Evolutionary conservation across 1,140 invertebrate genomes (phyloP).

Genomic region (Caenorhabditis latens): DNA sequence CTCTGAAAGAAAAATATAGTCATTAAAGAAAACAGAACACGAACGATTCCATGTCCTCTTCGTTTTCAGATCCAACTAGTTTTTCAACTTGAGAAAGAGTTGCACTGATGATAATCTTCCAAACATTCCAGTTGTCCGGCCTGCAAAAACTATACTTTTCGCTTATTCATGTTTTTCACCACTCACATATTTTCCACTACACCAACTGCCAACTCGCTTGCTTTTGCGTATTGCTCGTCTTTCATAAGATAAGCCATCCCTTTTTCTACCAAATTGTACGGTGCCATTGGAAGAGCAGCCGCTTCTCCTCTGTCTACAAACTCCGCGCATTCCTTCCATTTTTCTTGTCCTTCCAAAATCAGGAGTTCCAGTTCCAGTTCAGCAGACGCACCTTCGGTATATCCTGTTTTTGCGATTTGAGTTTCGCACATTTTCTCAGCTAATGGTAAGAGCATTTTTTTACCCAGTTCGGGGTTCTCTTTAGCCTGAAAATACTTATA

Average conservation of each 20-base stretch:
- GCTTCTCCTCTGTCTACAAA: background rate
- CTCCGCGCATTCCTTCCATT: constrained; percentile 43
- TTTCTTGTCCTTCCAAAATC: constrained; percentile 41
- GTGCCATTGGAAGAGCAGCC: background rate
- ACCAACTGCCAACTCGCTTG: background rate
- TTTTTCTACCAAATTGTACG: constrained; percentile 37
- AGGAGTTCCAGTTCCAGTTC: constrained; percentile 33
- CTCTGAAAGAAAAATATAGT: background rate
- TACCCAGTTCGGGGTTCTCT: constrained; percentile 1
- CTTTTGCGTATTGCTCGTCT: background rate
- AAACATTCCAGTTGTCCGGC: constrained; percentile 49
- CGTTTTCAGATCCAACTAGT: background rate
- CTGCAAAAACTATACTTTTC: background rate
- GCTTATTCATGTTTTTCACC: too few species aligned
- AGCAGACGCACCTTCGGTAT: constrained; percentile 25
- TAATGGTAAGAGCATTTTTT: constrained; percentile 44
- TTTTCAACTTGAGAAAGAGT: background rate
- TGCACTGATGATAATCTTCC: background rate
- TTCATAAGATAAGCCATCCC: constrained; percentile 19
- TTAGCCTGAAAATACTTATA: constrained; percentile 14
- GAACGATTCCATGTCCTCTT: constrained; percentile 10
- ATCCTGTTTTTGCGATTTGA: constrained; percentile 22
- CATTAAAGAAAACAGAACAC: background rate
- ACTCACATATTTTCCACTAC: background rate
- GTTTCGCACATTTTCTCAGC: constrained; percentile 39